A percentile compares a stretch with the other conserved stretches of the same genome.
phyloP scores from a whole-genome alignment of 1,140 invertebrate species.

The Hycleus phaleratus region DNA sequence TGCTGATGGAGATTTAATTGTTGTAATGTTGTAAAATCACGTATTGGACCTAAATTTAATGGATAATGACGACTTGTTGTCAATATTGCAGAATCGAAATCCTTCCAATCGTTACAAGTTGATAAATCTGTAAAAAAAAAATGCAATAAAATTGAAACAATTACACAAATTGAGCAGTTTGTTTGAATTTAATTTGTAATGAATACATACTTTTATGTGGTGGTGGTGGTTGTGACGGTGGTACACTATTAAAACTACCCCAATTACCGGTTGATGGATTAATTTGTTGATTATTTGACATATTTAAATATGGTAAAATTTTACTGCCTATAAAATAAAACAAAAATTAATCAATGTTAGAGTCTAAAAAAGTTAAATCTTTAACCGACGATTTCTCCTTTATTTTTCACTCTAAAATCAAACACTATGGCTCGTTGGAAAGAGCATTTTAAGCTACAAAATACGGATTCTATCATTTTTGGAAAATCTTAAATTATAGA shows the following conservation, averaged over 20 bases:
- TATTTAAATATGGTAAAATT: slow-evolving; percentile 42
- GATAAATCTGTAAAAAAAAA: slow-evolving; percentile 40
- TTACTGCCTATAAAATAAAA: slow-evolving; percentile 38
- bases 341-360: background rate
- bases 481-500: too few relatives aligned
- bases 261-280: slow-evolving; percentile 34
- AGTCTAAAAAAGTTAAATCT: background rate
- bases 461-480: too few relatives aligned
- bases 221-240: slow-evolving; percentile 23
- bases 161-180: too few relatives aligned
- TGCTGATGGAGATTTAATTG: slow-evolving; percentile 16
- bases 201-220: slow-evolving; percentile 36
- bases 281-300: slow-evolving; percentile 39
- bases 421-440: too few relatives aligned
- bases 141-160: background rate
- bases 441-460: too few relatives aligned
- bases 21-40: slow-evolving; percentile 18
- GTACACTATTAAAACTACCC: slow-evolving; percentile 35
- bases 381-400: background rate
- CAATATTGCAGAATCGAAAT: slow-evolving; percentile 80
- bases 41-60: slow-evolving; percentile 33
- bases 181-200: too few relatives aligned
- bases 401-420: too few relatives aligned
- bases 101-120: slow-evolving; percentile 68
- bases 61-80: slow-evolving; percentile 55